These are phyloP conservation scores for Marmota flaviventris DNA, from an alignment of 2,113 vertebrate genomes.

Conservation along the genomic window DNA sequence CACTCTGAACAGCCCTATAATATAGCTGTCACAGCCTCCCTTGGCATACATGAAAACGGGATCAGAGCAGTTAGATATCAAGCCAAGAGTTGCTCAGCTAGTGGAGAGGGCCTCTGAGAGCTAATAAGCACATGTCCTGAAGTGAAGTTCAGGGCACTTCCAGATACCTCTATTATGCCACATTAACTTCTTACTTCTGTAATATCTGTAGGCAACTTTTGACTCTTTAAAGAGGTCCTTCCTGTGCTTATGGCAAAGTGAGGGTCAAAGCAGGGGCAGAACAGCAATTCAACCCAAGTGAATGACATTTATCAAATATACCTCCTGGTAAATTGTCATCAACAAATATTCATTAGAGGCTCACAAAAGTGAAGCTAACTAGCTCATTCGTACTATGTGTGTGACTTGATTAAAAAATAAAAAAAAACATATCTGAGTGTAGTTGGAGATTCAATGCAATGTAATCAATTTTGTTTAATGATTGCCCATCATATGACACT, in stretches of 20 bases:
- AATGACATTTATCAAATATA: no score
- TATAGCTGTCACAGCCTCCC: rapidly evolving
- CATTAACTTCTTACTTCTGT: background rate
- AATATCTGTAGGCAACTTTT: background rate
- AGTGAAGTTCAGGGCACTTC: background rate
- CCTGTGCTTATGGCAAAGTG: rapidly evolving
- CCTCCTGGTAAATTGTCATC: rapidly evolving
- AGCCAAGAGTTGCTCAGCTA: background rate
- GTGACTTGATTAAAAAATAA: background rate
- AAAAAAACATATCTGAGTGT: background rate
- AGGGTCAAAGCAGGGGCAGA: rapidly evolving
- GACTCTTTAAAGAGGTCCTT: background rate
- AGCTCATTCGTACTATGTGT: background rate
- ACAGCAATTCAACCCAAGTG: rapidly evolving
- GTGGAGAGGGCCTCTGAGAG: rapidly evolving
- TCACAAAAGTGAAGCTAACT: rapidly evolving
- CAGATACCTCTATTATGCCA: background rate
- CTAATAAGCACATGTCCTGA: background rate
- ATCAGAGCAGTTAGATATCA: background rate
- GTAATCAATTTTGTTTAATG: background rate
- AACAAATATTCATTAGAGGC: background rate
- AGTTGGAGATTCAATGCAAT: background rate
- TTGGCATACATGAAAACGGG: background rate
- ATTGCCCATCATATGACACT: background rate
- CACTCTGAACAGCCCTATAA: rapidly evolving